These are phyloP conservation scores for Ascaphus truei DNA, from an alignment of 2,113 vertebrate species.

Conservation along the genomic window DNA sequence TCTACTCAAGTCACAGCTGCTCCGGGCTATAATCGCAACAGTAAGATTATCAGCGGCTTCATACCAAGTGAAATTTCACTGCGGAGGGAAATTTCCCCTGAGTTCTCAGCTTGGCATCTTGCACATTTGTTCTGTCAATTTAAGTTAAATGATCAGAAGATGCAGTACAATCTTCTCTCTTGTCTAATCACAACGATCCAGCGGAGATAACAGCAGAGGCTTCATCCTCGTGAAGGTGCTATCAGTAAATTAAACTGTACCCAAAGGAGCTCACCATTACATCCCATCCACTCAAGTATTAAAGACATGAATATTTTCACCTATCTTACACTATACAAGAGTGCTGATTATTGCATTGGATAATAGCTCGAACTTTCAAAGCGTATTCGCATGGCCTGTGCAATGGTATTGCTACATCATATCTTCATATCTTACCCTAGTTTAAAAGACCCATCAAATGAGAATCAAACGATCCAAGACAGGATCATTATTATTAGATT, in stretches of 20 bases:
- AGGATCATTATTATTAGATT: too few relatives aligned
- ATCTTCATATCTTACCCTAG: too few relatives aligned
- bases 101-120: background rate
- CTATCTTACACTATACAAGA: too few relatives aligned
- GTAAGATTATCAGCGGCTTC: background rate
- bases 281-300: background rate
- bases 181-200: background rate
- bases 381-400: too few relatives aligned
- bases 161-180: background rate
- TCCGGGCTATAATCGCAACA: background rate
- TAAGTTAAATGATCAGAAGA: slow-evolving; percentile 25
- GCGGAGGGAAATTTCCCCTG: slow-evolving; percentile 16
- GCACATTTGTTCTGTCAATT: slow-evolving; percentile 26
- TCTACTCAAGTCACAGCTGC: background rate
- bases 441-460: too few relatives aligned
- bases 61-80: slow-evolving; percentile 6
- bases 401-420: too few relatives aligned
- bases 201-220: background rate
- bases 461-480: too few relatives aligned
- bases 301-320: background rate
- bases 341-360: too few relatives aligned
- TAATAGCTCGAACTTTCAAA: too few relatives aligned
- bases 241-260: background rate
- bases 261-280: background rate
- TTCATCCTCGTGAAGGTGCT: background rate